Base-by-base conservation (phyloP, 1,140 invertebrate genomes). In the Theocolax elegans region DNA sequence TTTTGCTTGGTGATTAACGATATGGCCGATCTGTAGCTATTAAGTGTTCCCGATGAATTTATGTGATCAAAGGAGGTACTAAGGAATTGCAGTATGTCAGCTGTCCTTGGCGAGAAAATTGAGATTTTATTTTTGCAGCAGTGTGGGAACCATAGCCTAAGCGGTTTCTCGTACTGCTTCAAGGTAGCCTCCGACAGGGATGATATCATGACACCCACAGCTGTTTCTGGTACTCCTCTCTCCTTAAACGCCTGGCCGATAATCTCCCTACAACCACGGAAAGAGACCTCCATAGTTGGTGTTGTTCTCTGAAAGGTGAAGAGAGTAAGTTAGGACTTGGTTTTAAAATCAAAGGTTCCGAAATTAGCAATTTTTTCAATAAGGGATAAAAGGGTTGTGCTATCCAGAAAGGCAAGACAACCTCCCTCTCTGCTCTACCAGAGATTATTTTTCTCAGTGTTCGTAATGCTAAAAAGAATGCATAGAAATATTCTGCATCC, bases 1-100 rank as follows among this genome's bases (percentile, higher is more conserved):
- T 53, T 53, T 15, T 40, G n/a, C 29, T 35, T 3, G 1, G 67
- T 42, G 9, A 75, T 72, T 31, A 72, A 56, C 3, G 76, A 74
- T 3, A 70, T 70, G 8, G 74, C 76, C 51, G 65, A 65, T 48
- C 58, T 29, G 10, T 13, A 8, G 1, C 49, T 66, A 67, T 79
- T 79, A 10, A 80, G 10, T 0, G 76, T 48, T 0, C 76, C 72
- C 48, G 77, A 77, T 4, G 74, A 72, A n/a, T 72, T 76, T 9
- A 72, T 75, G n/a, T 67, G 54, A 9, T 75, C 12, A 62, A 73
- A 78, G 4, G 48, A 56, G 44, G 72, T 31, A 0, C 67, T 65
- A 7, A 78, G 13, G 12, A 71, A 75, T 1, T 27, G 12, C 19
- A 72, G 21, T 1, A 71, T 10, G 4, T 1, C 1, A 0, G 25